phyloP scores from a whole-genome alignment of 2,797 vertebrate species.

The Sebastes steindachneri region DNA sequence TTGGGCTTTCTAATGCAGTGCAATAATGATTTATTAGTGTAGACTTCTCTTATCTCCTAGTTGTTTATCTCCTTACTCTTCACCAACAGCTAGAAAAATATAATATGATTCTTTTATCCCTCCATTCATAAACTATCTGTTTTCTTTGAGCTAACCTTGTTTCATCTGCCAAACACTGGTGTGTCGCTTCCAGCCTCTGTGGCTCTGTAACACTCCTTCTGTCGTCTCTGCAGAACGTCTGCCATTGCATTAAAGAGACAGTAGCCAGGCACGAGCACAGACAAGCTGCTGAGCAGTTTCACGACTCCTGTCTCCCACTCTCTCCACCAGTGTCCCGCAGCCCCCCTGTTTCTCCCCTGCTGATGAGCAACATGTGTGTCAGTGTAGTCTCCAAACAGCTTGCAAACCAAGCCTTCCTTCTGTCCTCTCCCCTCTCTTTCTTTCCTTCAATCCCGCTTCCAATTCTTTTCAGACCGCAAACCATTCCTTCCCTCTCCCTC shows the following conservation, averaged over 20 bases:
- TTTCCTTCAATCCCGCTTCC: slow-evolving; percentile 13
- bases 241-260: slow-evolving; percentile 56
- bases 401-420: slow-evolving; percentile 50
- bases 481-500: neutral
- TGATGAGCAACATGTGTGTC: slow-evolving; percentile 62
- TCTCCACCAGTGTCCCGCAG: neutral
- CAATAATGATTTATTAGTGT: slow-evolving; percentile 20
- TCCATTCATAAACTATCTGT: slow-evolving; percentile 29
- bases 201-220: slow-evolving; percentile 38
- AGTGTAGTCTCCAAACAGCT: slow-evolving; percentile 51
- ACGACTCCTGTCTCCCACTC: slow-evolving; percentile 12
- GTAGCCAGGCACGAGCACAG: slow-evolving; percentile 38
- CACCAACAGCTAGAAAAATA: slow-evolving; percentile 11
- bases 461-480: neutral
- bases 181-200: slow-evolving; percentile 34
- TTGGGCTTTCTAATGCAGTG: slow-evolving; percentile 24
- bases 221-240: slow-evolving; percentile 48
- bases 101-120: neutral
- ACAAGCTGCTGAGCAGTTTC: slow-evolving; percentile 55
- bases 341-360: slow-evolving; percentile 10
- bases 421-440: slow-evolving; percentile 22
- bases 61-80: slow-evolving; percentile 25
- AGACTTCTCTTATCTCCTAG: slow-evolving; percentile 9
- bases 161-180: slow-evolving; percentile 40
- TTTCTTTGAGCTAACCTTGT: slow-evolving; percentile 27